phyloP scores from a whole-genome alignment of 2,797 vertebrate genomes.

The Myotis myotis region DNA sequence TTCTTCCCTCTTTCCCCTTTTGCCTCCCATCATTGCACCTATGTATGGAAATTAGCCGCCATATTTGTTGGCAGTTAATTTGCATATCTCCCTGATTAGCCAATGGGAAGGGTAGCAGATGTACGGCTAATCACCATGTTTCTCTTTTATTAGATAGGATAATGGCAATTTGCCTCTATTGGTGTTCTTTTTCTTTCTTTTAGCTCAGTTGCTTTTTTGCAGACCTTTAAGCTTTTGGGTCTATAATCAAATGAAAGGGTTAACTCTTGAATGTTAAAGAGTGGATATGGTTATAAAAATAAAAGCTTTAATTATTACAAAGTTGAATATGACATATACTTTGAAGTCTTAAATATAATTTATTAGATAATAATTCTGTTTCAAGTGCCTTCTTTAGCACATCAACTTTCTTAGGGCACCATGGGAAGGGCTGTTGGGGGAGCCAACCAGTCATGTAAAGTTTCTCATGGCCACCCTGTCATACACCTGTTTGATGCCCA shows the following conservation, averaged over 20 bases:
- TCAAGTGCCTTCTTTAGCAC: not conserved
- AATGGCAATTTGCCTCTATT: not conserved
- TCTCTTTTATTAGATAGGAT: too few relatives aligned
- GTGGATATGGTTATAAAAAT: not conserved
- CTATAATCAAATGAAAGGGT: not conserved
- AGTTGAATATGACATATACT: not conserved
- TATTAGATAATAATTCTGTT: not conserved
- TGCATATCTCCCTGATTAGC: too few relatives aligned
- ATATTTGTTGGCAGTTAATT: too few relatives aligned
- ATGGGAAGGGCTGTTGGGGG: not conserved
- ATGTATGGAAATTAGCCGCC: too few relatives aligned
- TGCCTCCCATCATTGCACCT: too few relatives aligned
- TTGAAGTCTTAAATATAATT: not conserved
- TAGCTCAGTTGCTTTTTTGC: not conserved
- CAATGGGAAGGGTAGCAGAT: too few relatives aligned
- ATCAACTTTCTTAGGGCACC: not conserved
- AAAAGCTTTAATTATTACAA: not conserved
- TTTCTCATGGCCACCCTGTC: not conserved
- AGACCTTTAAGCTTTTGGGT: not conserved
- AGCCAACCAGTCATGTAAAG: not conserved
- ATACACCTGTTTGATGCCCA: accelerated
- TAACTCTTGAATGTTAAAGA: not conserved
- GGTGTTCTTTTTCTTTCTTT: not conserved
- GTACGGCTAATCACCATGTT: too few relatives aligned
- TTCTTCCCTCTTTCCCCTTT: too few relatives aligned